Evolutionary conservation across 2,888 invertebrate species (phyloP), one percentile per base, ranked within the genome.

Genomic region (Drosophila sordidapex): DNA sequence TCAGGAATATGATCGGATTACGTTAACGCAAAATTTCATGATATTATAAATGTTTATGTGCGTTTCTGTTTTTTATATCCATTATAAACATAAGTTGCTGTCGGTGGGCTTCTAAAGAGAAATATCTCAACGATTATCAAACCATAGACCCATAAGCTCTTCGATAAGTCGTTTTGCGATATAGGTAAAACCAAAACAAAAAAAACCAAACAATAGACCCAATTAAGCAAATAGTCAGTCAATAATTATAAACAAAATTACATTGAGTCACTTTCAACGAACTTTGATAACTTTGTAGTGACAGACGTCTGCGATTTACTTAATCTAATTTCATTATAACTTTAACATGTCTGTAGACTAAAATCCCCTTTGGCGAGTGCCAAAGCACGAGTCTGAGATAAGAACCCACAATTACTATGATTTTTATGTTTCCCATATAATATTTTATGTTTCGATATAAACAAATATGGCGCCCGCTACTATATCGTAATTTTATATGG

Each of bases 81-180:
- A 82, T 84, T 76, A 91, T 90, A 91, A 91, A 90, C 61, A 60
- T 15, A 66, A 65, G 79, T 13, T 6, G 76, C 74, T 82, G 83
- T 77, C 83, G 90, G 83, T 86, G 74, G 70, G 64, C 74, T 89
- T 89, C 76, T 72, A 76, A 79, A 76, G 70, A 76, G 68, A 76
- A 77, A 81, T 72, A 25, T 49, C 65, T 67, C 35, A 56, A 33
- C 60, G 27, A 38, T 73, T 69, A 78, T 73, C 62, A 48, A 54
- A 48, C 70, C 59, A 71, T 70, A 70, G 35, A 46, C 56, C 63
- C 63, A 63, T 77, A 58, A 81, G 77, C 54, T 66, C 36, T 76
- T 51, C 81, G 77, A 81, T 78, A 78, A 78, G 72, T 78, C 59
- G 21, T 81, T 46, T 81, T 68, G 72, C 73, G 73, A 63, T 72